Evolutionary conservation across 2,113 vertebrate genomes (phyloP), one percentile per base, ranked within the genome.

Genomic region (Chroicocephalus ridibundus): DNA sequence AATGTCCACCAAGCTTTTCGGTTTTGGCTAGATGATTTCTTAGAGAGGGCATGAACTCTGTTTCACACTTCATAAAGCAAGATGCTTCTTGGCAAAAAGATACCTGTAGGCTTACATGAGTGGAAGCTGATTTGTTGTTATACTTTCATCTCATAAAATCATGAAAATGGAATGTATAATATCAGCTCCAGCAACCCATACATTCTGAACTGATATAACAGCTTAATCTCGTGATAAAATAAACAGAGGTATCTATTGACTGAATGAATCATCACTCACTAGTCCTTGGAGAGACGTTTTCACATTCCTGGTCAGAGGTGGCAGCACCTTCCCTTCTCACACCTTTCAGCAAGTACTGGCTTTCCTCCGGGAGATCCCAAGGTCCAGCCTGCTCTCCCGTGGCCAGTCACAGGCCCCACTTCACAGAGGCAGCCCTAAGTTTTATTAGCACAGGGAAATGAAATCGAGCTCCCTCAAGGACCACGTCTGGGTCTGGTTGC

Each of bases 371-470:
- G 54, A 74, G 26, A 61, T 66, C 15, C 47, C 0, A 1, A 80
- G 29, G 21, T 52, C 55, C 44, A 34, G 3, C 25, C 36, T 40
- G 11, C 34, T 85, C 68, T 70, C 11, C 38, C 2, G 22, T 13
- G 38, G 36, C 24, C 2, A 0, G 3, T 25, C 9, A 15, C 26
- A 61, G 32, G 9, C 27, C 21, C 8, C 0, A 3, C 34, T 58
- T 58, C 42, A 58, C 52, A 34, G 42, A 27, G 6, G 27, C 18
- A 58, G 38, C 20, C 42, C 51, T 19, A 21, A 55, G 27, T 11
- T 36, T 29, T 27, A 68, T 47, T 24, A 62, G 47, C 34, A 69
- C 7, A 38, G 21, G 25, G 22, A 47, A 64, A 74, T 9, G 5
- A 52, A 74, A 27, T 0, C 0, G 25, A 64, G 38, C 38, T 70